Conservation (phyloP, 2,113 vertebrate species). For the Cnemophilus loriae region DNA sequence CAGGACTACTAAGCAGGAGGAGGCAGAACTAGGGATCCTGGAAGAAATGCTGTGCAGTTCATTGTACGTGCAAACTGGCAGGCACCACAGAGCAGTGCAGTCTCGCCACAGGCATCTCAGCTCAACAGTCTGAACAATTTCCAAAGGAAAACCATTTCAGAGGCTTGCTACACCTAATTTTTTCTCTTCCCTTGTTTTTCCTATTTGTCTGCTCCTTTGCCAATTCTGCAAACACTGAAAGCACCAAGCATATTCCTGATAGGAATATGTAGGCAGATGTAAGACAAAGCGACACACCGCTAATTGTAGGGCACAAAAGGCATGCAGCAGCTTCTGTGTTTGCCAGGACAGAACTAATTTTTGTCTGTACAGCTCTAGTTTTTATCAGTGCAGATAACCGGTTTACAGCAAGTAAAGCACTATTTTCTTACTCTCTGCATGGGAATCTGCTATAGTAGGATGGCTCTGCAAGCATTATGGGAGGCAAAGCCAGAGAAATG, state of each 20-base stretch:
- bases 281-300: neutral
- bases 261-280: neutral
- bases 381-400: conserved; percentile 11
- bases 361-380: conserved; percentile 10
- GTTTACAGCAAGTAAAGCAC: conserved; percentile 27
- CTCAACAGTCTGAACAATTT: neutral
- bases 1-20: neutral
- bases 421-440: neutral
- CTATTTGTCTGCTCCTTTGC: neutral
- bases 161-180: neutral
- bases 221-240: conserved; percentile 7
- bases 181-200: neutral
- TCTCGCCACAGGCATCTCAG: neutral
- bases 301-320: neutral
- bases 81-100: neutral
- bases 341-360: conserved; percentile 19
- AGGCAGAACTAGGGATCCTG: neutral
- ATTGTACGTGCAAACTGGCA: neutral
- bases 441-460: neutral
- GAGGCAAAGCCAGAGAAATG: neutral
- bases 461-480: neutral
- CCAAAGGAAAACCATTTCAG: neutral
- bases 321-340: neutral
- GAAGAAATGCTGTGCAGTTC: neutral
- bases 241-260: neutral